Evolutionary conservation across 1,140 invertebrate species (phyloP), one percentile per base, ranked within the genome.

Genomic region (Drosophila willistoni): DNA sequence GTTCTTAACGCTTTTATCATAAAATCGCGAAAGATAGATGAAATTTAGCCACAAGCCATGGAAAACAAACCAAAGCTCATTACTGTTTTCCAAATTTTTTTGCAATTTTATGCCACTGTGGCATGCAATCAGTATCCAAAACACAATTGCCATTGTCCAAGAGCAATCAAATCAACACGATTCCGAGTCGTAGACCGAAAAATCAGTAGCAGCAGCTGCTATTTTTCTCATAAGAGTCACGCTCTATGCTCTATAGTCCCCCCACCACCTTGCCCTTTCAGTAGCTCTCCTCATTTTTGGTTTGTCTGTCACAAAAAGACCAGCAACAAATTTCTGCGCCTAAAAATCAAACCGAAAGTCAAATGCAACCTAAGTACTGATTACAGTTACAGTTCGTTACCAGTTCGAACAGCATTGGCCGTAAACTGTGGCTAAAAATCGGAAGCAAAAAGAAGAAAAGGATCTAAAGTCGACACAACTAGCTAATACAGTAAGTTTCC

Each of bases 131-230:
- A 59, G 56, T 59, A 59, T 59, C 56, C 44, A 51, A 17, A 9
- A 19, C 71, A 68, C 81, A 86, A 81, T 75, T 77, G 78, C 78
- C 68, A 67, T 87, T 79, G 83, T 79, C 66, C 72, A 71, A 69
- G 64, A 56, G 69, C 74, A 87, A 86, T 83, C 84, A 86, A 79
- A 65, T 65, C 62, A 59, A 77, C 56, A 64, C 62, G 36, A 44
- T 64, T 73, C 47, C 42, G 62, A 64, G 69, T 64, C 70, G 55
- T 22, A 41, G 55, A 68, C 74, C 66, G 36, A 29, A 66, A 66
- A 57, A 66, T 57, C 64, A 41, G 51, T 55, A 54, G 60, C 54
- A 62, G 39, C 83, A 86, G 82, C 82, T 87, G 83, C 62, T 80
- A 63, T 77, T 68, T 67, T 80, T 87, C 83, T 77, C 83, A 87